Conservation (phyloP, 1,140 invertebrate genomes). For the Ctenoplectra terminalis region DNA sequence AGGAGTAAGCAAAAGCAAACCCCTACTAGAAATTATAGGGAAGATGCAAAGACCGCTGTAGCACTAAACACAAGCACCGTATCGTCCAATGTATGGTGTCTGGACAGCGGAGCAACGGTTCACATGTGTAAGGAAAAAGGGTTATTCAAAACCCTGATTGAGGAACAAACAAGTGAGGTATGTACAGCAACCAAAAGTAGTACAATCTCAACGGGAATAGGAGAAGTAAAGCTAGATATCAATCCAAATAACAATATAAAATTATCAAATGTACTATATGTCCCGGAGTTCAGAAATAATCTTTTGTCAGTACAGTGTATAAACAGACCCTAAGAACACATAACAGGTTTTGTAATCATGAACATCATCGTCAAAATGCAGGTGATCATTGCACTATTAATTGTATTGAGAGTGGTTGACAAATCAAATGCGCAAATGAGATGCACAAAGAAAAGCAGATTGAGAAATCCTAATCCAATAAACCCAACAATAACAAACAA, state of each 20-base stretch:
- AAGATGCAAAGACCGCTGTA: not conserved
- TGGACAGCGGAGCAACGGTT: not conserved
- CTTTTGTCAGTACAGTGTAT: constrained; percentile 45
- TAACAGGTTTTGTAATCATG: too few relatives aligned
- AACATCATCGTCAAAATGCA: too few relatives aligned
- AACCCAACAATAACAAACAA: too few relatives aligned
- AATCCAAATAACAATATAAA: not conserved
- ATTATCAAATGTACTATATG: constrained; percentile 45
- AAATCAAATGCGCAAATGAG: too few relatives aligned
- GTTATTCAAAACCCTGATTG: not conserved
- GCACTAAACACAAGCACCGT: not conserved
- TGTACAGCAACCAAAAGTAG: not conserved
- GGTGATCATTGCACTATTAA: too few relatives aligned
- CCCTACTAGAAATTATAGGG: not conserved
- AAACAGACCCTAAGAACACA: too few relatives aligned
- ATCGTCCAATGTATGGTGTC: not conserved
- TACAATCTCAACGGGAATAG: not conserved
- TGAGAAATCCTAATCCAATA: too few relatives aligned
- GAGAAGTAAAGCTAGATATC: not conserved
- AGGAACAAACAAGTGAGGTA: not conserved
- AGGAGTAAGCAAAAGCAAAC: not conserved
- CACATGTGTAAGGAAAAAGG: not conserved
- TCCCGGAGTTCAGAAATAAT: constrained; percentile 39
- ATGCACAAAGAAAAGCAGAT: too few relatives aligned
- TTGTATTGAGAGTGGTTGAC: too few relatives aligned